These are phyloP conservation scores for Acleris cristana DNA, from an alignment of 2,888 invertebrate genomes.

Conservation along the genomic window DNA sequence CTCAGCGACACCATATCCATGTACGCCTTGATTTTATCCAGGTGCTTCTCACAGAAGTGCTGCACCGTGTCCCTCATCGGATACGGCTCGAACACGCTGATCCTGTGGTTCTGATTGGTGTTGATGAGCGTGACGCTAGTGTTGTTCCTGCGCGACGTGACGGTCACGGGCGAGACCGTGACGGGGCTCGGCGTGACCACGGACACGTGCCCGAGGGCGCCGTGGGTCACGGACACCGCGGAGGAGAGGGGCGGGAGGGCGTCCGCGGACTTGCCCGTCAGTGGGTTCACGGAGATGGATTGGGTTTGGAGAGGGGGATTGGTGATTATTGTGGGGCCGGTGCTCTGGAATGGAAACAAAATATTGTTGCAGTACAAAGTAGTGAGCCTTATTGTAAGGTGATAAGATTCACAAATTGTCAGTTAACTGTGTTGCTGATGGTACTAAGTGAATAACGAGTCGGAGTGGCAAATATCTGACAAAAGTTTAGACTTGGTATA, in stretches of 20 bases:
- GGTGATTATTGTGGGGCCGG: slow-evolving; percentile 62
- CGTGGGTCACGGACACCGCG: slow-evolving; percentile 68
- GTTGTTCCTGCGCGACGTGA: slow-evolving; percentile 83
- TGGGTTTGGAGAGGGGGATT: slow-evolving; percentile 61
- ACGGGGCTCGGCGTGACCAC: slow-evolving; percentile 49
- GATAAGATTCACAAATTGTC: too few species aligned
- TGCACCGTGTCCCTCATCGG: slow-evolving; percentile 97
- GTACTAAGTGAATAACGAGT: too few species aligned
- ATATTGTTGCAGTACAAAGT: too few species aligned
- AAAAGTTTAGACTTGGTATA: too few species aligned
- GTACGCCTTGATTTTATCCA: slow-evolving; percentile 95
- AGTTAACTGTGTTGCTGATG: too few species aligned
- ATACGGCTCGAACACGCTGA: slow-evolving; percentile 94
- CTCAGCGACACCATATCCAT: slow-evolving; percentile 94
- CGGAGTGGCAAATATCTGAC: too few species aligned
- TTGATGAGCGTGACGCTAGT: slow-evolving; percentile 91
- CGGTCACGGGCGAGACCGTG: slow-evolving; percentile 44
- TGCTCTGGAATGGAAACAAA: slow-evolving; percentile 50
- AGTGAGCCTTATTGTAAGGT: too few species aligned
- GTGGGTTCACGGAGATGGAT: slow-evolving; percentile 72
- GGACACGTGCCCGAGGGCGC: slow-evolving; percentile 69
- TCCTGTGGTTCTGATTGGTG: slow-evolving; percentile 79
- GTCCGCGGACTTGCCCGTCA: slow-evolving; percentile 72
- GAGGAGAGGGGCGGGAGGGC: slow-evolving; percentile 60
- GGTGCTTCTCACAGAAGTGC: slow-evolving; percentile 97